Evolutionary conservation across 2,113 vertebrate species (phyloP), one percentile per base, ranked within the genome.

Genomic region (Calidris pygmaea): DNA sequence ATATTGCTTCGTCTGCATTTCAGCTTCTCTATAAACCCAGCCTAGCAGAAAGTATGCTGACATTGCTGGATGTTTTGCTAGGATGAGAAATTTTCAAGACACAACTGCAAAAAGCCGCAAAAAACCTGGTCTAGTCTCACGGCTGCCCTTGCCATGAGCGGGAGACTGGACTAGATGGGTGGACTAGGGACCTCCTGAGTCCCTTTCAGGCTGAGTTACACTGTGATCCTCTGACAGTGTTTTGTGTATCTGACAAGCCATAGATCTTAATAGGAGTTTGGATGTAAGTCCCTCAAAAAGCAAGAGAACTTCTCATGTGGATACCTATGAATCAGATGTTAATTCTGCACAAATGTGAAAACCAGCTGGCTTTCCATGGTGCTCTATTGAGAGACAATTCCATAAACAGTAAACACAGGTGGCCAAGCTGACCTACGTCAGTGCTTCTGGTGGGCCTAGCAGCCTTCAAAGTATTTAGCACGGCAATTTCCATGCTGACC

Each of bases 21-120:
- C 62, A 52, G 37, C 62, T 80, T 84, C 87, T 65, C 9, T 10
- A 24, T 65, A 96, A 93, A 85, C 7, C 29, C 76, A 82, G 63
- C 17, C 48, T 35, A 62, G 29, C 53, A 92, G 32, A 89, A 94
- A 93, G 19, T 90, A 87, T 12, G 55, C 72, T 96, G 89, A 88
- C 62, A 41, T 35, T 67, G 67, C 59, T 86, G 47, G 41, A 81
- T 37, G n/a, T 35, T 90, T 76, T 65, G 74, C 41, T 73, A 65
- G 48, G 70, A 79, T 93, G 48, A 78, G 45, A 85, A 72, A 89
- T 89, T 95, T 91, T 82, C 62, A 89, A 96, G 58, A 79, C 20
- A 45, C 30, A 74, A 62, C 34, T 76, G 35, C 22, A 76, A 68
- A 90, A 90, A 56, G 20, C 5, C 29, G 20, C 2, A 0, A 74